These are phyloP conservation scores for Neomicropteryx cornuta DNA, from an alignment of 1,140 invertebrate genomes.

Conservation along the genomic window DNA sequence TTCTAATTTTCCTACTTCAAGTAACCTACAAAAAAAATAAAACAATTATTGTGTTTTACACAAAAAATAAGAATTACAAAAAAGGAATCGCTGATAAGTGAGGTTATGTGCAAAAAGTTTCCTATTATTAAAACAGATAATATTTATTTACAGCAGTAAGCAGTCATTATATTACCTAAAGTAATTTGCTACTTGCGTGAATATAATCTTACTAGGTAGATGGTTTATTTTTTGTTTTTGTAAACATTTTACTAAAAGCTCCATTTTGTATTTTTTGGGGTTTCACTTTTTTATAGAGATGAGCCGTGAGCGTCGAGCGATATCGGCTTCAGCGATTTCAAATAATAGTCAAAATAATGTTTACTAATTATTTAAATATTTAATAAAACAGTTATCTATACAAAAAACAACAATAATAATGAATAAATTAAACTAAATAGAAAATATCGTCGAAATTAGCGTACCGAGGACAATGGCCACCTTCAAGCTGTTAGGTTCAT, in stretches of 20 bases:
- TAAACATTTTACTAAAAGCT: conserved; percentile 12
- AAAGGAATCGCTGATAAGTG: background rate
- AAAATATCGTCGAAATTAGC: too few relatives aligned
- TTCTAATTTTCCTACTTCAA: conserved; percentile 53
- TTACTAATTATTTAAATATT: too few relatives aligned
- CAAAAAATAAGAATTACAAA: background rate
- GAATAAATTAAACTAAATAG: too few relatives aligned
- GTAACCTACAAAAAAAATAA: conserved; percentile 33
- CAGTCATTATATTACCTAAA: conserved; percentile 7
- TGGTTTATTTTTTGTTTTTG: conserved; percentile 4
- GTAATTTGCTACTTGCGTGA: conserved; percentile 9
- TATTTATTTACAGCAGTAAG: background rate
- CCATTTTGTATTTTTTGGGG: conserved; percentile 11
- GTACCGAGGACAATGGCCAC: too few relatives aligned
- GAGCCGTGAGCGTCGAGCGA: too few relatives aligned
- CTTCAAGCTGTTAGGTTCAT: too few relatives aligned
- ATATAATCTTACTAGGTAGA: conserved; percentile 7
- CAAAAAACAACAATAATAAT: too few relatives aligned
- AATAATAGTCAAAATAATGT: too few relatives aligned
- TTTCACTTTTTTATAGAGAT: too few relatives aligned
- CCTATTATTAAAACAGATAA: background rate
- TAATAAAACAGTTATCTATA: too few relatives aligned
- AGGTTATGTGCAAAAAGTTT: background rate
- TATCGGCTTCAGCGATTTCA: too few relatives aligned
- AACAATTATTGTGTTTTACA: background rate